A percentile compares a stretch with the other conserved stretches of the same genome.
These are phyloP conservation scores for Enchytraeus crypticus DNA, from an alignment of 2,888 invertebrate genomes.

Conservation along the genomic window DNA sequence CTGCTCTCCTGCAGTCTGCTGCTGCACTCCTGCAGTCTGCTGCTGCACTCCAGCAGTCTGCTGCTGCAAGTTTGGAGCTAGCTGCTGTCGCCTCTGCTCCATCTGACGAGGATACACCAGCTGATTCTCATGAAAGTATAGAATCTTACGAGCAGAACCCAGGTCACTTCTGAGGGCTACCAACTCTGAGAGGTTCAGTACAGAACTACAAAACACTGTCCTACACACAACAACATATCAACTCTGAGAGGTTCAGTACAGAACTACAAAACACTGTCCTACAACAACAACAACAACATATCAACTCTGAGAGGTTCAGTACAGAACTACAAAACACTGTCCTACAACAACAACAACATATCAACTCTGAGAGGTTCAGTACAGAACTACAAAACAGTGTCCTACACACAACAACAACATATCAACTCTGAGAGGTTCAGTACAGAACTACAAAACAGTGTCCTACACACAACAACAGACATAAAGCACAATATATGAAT, in stretches of 20 bases:
- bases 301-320: neutral
- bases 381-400: no score
- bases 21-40: no score
- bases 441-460: no score
- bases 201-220: slow-evolving; percentile 61
- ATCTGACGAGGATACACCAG: slow-evolving; percentile 62
- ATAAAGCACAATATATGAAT: no score
- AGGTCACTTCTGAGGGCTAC: slow-evolving; percentile 62
- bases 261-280: neutral
- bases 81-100: no score
- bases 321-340: neutral
- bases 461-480: no score
- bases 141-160: slow-evolving; percentile 55
- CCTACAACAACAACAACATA: no score
- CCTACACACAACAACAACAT: no score
- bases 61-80: no score
- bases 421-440: no score
- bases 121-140: slow-evolving; percentile 73
- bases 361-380: neutral
- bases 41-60: no score
- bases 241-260: neutral
- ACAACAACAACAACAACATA: neutral
- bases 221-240: slow-evolving; percentile 39
- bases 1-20: no score
- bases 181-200: slow-evolving; percentile 63